phyloP scores from a whole-genome alignment of 2,888 invertebrate genomes.

The Epinotia demarniana region DNA sequence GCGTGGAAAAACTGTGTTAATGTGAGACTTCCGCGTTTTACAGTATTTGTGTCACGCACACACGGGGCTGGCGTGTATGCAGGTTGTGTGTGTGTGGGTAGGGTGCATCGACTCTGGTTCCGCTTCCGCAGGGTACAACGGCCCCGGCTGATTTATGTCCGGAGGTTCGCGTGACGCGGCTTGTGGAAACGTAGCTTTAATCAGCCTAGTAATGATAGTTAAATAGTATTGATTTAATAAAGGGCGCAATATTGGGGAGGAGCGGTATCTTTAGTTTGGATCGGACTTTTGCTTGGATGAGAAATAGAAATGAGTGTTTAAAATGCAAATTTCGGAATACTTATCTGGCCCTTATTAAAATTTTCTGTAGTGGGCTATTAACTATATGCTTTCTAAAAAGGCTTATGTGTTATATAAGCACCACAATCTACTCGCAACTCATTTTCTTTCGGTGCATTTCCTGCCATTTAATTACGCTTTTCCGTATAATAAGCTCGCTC shows the following conservation, averaged over 20 bases:
- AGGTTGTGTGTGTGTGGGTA: constrained; percentile 68
- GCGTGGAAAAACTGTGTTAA: constrained; percentile 77
- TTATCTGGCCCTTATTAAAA: no score
- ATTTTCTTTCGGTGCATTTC: no score
- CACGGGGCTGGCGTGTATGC: constrained; percentile 61
- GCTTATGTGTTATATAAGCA: no score
- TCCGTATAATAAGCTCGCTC: no score
- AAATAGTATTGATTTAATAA: constrained; percentile 31
- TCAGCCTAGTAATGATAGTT: constrained; percentile 29
- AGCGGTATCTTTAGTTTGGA: background rate
- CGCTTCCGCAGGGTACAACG: constrained; percentile 79
- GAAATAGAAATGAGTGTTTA: background rate
- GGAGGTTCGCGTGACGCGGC: constrained; percentile 53
- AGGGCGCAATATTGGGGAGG: constrained; percentile 19
- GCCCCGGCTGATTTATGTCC: constrained; percentile 78
- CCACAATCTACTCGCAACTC: no score
- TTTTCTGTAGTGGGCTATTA: no score
- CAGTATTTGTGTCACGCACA: constrained; percentile 75
- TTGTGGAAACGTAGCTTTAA: constrained; percentile 28
- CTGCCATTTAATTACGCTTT: no score
- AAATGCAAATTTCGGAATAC: no score
- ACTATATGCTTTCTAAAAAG: no score
- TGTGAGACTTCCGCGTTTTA: constrained; percentile 77
- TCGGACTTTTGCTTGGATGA: background rate
- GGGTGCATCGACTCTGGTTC: constrained; percentile 83